Evolutionary conservation across 2,888 invertebrate genomes (phyloP), one percentile per base, ranked within the genome.

Genomic region (Altica lythri): DNA sequence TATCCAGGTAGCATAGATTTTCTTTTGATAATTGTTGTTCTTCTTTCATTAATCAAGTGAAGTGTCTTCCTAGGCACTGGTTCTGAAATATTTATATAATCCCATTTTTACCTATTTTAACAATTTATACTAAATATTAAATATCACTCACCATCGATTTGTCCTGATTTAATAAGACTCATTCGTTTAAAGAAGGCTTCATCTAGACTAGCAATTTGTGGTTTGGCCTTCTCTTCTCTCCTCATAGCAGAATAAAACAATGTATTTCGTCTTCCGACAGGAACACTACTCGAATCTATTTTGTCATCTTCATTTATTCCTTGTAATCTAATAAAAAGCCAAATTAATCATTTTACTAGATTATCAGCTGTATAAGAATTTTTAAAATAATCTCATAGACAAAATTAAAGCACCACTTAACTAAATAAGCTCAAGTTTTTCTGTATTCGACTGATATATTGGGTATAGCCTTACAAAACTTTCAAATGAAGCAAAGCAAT

Each of bases 301-400:
- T 90, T 89, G 67, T 89, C 88, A 10, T 88, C 89, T 38, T 76
- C 76, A 68, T 90, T 90, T 61, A 90, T 83, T 22, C 89, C 91
- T 69, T 88, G 88, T 52, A 92, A 74, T 70, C 88, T 85, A 74
- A 93, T 92, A 55, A 95, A n/a, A n/a, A n/a, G n/a, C n/a, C n/a
- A n/a, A n/a, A n/a, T n/a, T n/a, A n/a, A n/a, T n/a, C n/a, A n/a
- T n/a, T n/a, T n/a, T n/a, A n/a, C n/a, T n/a, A n/a, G n/a, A n/a
- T n/a, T n/a, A n/a, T n/a, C n/a, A n/a, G n/a, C n/a, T n/a, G n/a
- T n/a, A n/a, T n/a, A n/a, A n/a, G n/a, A n/a, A n/a, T n/a, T n/a
- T n/a, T n/a, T n/a, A n/a, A n/a, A n/a, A n/a, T n/a, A n/a, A n/a
- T n/a, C n/a, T n/a, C n/a, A n/a, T n/a, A n/a, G n/a, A n/a, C n/a